Percentiles rank a stretch among this genome's conserved stretches.
phyloP scores from a whole-genome alignment of 2,888 invertebrate species.

The Eilema caniola region DNA sequence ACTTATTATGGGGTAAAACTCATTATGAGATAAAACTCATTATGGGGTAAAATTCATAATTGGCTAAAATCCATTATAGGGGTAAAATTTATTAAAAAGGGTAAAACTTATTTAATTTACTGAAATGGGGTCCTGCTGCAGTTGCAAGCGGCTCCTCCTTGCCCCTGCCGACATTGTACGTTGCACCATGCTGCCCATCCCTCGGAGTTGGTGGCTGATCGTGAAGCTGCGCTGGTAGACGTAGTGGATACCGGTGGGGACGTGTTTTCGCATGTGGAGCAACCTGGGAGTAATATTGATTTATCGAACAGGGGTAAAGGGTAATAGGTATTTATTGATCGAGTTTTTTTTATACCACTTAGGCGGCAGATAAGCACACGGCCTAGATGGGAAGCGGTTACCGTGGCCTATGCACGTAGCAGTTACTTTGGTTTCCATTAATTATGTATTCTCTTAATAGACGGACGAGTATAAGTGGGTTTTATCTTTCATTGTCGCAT shows the following conservation, averaged over 20 bases:
- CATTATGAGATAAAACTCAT: conserved; percentile 15
- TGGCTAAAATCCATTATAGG: conserved; percentile 23
- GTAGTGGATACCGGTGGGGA: conserved; percentile 29
- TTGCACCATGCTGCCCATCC: conserved; percentile 90
- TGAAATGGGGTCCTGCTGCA: conserved; percentile 90
- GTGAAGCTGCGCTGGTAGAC: conserved; percentile 22
- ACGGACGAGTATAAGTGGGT: no score
- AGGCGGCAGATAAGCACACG: no score
- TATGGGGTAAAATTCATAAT: conserved; percentile 1
- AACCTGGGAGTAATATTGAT: conserved; percentile 60
- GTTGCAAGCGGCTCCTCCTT: conserved; percentile 92
- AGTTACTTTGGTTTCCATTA: no score
- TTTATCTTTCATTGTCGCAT: no score
- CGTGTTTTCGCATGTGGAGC: conserved; percentile 70
- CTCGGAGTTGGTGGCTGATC: conserved; percentile 64
- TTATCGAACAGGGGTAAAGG: conserved; percentile 9
- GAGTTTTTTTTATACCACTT: not conserved
- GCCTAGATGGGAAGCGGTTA: no score
- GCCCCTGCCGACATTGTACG: conserved; percentile 88
- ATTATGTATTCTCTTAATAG: no score
- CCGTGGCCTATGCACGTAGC: no score
- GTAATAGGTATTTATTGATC: conserved; percentile 11
- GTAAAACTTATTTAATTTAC: conserved; percentile 43
- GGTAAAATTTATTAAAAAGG: conserved; percentile 23
- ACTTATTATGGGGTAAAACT: not conserved